Percentiles rank a stretch among this genome's conserved stretches.
phyloP scores from a whole-genome alignment of 35 echinoderm and acorn worm genomes.

The Strongylocentrotus purpuratus region DNA sequence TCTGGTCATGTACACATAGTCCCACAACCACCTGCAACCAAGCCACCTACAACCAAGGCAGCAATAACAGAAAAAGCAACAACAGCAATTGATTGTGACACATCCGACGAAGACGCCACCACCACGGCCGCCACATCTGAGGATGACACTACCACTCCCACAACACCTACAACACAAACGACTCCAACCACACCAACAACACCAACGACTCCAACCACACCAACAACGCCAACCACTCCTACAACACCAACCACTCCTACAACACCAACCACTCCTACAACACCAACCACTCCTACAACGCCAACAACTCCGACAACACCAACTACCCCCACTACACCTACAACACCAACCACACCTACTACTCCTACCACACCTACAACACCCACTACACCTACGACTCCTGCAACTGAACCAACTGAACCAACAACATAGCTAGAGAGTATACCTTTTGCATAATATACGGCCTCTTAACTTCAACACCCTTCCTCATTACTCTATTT shows the following conservation, averaged over 20 bases:
- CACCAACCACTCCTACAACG: not conserved
- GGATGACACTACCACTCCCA: not conserved
- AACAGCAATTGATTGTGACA: not conserved
- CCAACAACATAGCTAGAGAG: not conserved
- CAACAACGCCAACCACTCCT: not conserved
- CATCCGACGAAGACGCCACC: not conserved
- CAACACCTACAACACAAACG: not conserved
- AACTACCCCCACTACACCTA: not conserved
- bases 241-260: constrained; percentile 1
- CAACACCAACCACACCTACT: not conserved
- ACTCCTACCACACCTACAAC: not conserved
- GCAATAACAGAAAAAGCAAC: not conserved
- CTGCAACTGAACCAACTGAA: not conserved
- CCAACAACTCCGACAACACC: not conserved
- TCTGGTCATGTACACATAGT: not conserved
- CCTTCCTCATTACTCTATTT: too few relatives aligned
- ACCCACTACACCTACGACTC: constrained; percentile 18
- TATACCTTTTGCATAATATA: not conserved
- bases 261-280: not conserved
- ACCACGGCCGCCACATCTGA: not conserved
- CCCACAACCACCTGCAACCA: not conserved
- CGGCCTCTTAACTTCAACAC: not conserved
- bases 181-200: constrained; percentile 1
- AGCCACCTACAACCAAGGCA: not conserved
- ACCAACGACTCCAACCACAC: not conserved